phyloP scores from a whole-genome alignment of 2,797 vertebrate species.

The Urocyon cinereoargenteus region DNA sequence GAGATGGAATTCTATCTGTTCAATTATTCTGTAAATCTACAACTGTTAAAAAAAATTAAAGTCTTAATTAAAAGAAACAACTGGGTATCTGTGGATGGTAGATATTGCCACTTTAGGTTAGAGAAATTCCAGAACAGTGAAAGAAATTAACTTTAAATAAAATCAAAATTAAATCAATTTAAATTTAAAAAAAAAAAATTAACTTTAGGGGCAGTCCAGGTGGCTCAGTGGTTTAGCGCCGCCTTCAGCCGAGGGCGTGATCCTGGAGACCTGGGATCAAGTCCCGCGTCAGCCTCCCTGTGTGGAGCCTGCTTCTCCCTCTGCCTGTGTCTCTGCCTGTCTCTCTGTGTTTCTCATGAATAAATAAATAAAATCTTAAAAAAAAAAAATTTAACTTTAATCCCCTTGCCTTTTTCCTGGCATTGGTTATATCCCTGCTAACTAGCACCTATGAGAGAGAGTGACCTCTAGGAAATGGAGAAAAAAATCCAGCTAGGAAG shows the following conservation, averaged over 20 bases:
- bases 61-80: neutral
- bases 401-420: neutral
- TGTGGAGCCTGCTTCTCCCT: no score
- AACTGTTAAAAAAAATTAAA: neutral
- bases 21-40: constrained; percentile 50
- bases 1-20: neutral
- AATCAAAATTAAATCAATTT: neutral
- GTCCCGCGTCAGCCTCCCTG: no score
- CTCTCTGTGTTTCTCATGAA: no score
- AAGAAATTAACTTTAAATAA: constrained; percentile 12
- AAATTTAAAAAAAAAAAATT: neutral
- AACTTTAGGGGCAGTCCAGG: no score
- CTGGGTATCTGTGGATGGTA: neutral
- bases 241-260: no score
- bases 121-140: constrained; percentile 4
- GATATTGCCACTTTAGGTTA: neutral
- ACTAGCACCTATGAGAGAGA: neutral
- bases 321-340: no score
- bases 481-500: neutral
- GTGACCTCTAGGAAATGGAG: constrained; percentile 30
- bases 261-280: no score
- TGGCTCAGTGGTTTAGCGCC: no score
- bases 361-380: neutral
- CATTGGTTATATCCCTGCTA: neutral
- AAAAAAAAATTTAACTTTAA: neutral